Evolutionary conservation across 2,888 invertebrate genomes (phyloP).

Genomic region (Saturnia pavonia): DNA sequence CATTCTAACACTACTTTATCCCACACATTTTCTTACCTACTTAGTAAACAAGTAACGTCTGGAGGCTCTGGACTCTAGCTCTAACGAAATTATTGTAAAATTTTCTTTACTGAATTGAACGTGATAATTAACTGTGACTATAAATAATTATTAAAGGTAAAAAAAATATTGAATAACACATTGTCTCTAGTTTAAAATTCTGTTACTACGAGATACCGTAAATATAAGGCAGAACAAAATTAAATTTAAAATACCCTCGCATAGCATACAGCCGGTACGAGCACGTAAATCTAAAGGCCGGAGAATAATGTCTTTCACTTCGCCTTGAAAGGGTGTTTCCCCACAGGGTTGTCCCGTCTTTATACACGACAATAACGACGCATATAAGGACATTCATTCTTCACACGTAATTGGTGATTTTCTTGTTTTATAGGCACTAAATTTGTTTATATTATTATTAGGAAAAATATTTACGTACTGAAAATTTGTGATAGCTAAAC

Average conservation of each 20-base stretch:
- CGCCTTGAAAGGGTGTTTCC: constrained; percentile 18
- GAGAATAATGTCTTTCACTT: constrained; percentile 25
- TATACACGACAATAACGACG: background rate
- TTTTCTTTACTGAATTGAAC: too few species aligned
- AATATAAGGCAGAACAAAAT: background rate
- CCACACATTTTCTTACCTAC: too few species aligned
- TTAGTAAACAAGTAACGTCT: too few species aligned
- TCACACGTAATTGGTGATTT: background rate
- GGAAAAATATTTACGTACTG: background rate
- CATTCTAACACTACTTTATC: too few species aligned
- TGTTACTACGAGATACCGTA: constrained; percentile 1
- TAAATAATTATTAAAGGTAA: too few species aligned
- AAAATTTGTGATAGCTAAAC: background rate
- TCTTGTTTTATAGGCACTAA: background rate
- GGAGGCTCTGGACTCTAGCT: too few species aligned
- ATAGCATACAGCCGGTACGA: constrained; percentile 16
- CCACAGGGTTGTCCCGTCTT: constrained; percentile 4
- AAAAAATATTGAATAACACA: background rate
- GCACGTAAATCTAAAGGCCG: constrained; percentile 18
- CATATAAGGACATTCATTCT: background rate
- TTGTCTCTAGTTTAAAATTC: background rate
- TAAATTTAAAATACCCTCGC: constrained; percentile 12
- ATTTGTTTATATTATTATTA: background rate
- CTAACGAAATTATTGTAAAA: too few species aligned
- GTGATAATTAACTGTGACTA: too few species aligned